Evolutionary conservation across 2,888 invertebrate genomes (phyloP), one percentile per base, ranked within the genome.

Genomic region (Rhamphomyia laevipes): DNA sequence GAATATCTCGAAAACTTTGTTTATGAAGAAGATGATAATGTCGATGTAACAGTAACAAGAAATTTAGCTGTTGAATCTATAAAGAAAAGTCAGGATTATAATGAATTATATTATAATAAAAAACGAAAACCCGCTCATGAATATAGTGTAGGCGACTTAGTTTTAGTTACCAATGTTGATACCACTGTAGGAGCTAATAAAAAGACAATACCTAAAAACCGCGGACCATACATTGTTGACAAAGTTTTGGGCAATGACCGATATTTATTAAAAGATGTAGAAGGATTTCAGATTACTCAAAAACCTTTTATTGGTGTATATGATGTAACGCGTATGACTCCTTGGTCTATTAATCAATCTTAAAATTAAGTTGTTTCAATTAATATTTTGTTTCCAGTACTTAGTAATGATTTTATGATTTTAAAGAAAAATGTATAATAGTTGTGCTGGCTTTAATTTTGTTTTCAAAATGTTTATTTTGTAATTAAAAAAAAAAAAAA

Each of bases 121-220:
- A 38, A 18, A 16, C 41, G 51, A 11, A 43, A 40, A 17, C 27
- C 13, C 2, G 30, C 31, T 16, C 38, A 11, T 2, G 46, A 18
- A 16, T 43, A 51, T 6, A 7, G 17, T 3, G 41, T 51, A 15
- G 57, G 55, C 2, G 56, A 58, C n/a, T 55, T 57, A 21, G 59
- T 60, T 4, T 55, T 57, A 55, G 53, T 60, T 30, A 46, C 48
- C 27, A 59, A 61, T 44, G 49, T 55, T n/a, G 56, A 57, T 37
- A 54, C 53, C 18, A 54, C 55, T 7, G 40, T 48, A 9, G 58
- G 57, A 3, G 51, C 44, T 15, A 57, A 56, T 46, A 59, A 59
- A 41, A 61, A 61, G 50, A 48, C 58, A 10, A 56, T 59, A 9
- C 57, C 57, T 4, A 59, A 56, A 35, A 17, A 44, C 17, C 21